These are phyloP conservation scores for Ricordea florida DNA, from an alignment of 92 coral and sea anemone species.

Conservation along the genomic window DNA sequence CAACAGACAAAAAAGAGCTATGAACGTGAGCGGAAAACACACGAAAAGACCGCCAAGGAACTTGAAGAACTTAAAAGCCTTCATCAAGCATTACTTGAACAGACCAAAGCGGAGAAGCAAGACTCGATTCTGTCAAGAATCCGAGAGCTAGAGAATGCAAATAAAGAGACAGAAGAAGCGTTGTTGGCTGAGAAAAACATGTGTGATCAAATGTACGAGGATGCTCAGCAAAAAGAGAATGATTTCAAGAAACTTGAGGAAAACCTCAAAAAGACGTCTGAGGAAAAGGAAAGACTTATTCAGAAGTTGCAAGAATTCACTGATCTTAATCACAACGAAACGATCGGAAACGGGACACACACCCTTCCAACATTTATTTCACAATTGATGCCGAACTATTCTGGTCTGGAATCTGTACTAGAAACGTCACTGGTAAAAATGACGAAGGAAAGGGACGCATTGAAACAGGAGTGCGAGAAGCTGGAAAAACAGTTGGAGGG, in stretches of 20 bases:
- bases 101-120: constrained; percentile 52
- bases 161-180: background rate
- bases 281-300: background rate
- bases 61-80: constrained; percentile 71
- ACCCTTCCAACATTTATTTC: background rate
- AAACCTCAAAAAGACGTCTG: background rate
- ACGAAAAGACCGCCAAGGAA: constrained; percentile 57
- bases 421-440: constrained; percentile 11
- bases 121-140: constrained; percentile 5
- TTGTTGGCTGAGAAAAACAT: background rate
- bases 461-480: constrained; percentile 5
- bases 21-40: constrained; percentile 44
- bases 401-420: background rate
- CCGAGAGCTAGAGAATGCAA: constrained; percentile 19
- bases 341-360: background rate
- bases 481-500: constrained; percentile 17
- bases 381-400: background rate
- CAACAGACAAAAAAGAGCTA: background rate
- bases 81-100: constrained; percentile 48
- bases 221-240: background rate
- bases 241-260: background rate
- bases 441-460: constrained; percentile 48
- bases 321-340: background rate
- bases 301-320: background rate
- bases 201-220: background rate